phyloP scores from a whole-genome alignment of 2,797 vertebrate genomes.

The Sciurus carolinensis region DNA sequence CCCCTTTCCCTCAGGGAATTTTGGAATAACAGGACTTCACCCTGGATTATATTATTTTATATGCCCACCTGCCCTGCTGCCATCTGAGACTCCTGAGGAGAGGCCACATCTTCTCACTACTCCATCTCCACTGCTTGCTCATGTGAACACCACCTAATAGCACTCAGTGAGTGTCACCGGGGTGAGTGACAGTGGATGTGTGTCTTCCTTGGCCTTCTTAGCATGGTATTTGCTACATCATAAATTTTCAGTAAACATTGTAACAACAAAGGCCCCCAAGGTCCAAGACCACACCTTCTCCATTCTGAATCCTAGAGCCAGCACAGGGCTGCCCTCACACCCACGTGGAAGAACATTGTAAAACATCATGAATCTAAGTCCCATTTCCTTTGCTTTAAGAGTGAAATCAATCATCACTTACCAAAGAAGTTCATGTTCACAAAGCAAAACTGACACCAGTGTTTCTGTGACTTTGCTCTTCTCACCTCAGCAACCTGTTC shows the following conservation, averaged over 20 bases:
- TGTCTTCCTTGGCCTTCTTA: neutral
- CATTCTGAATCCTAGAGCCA: neutral
- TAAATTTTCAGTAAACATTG: neutral
- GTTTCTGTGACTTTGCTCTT: neutral
- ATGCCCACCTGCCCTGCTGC: neutral
- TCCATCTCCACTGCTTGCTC: neutral
- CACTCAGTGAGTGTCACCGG: too few species aligned
- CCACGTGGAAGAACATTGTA: neutral
- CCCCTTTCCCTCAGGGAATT: neutral
- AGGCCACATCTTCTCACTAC: neutral
- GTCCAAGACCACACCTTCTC: neutral
- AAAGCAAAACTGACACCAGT: neutral
- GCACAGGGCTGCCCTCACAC: neutral
- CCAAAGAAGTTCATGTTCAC: neutral
- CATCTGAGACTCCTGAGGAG: neutral
- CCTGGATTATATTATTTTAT: too few species aligned
- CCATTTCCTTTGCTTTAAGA: neutral
- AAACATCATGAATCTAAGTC: accelerated
- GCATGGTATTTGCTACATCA: neutral
- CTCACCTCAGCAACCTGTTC: neutral
- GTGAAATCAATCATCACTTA: neutral
- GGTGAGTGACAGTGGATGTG: neutral
- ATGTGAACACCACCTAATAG: neutral
- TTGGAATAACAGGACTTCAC: neutral
- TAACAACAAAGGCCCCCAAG: neutral